Conservation (phyloP, 2,797 vertebrate genomes). For the Enteromius argenteus region DNA sequence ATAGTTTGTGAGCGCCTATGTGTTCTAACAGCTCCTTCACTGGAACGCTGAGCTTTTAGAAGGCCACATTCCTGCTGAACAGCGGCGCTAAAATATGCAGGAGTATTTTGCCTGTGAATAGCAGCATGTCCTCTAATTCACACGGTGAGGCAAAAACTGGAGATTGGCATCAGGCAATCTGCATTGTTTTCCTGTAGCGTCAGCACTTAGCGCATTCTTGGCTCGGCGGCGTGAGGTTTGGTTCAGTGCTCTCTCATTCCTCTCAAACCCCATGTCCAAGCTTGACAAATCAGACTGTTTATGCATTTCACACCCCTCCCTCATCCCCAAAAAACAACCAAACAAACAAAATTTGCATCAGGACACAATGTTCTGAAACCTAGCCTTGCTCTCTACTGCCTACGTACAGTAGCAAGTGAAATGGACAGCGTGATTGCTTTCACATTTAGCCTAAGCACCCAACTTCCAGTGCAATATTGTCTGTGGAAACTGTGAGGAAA, state of each 20-base stretch:
- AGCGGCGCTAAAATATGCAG: conserved; percentile 50
- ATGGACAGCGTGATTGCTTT: neutral
- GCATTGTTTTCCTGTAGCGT: conserved; percentile 61
- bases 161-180: conserved; percentile 62
- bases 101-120: conserved; percentile 48
- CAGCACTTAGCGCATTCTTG: conserved; percentile 60
- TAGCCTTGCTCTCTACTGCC: neutral
- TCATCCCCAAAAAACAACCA: neutral
- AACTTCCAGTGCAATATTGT: neutral
- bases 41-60: conserved; percentile 29
- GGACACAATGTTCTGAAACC: neutral
- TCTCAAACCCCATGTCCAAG: conserved; percentile 30
- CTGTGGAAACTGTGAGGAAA: neutral
- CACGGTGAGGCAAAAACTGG: conserved; percentile 36
- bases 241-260: conserved; percentile 39
- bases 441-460: neutral
- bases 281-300: conserved; percentile 48
- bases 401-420: neutral
- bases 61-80: conserved; percentile 41
- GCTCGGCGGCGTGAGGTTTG: conserved; percentile 43
- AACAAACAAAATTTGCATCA: neutral
- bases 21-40: conserved; percentile 28
- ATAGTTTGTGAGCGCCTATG: neutral
- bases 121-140: conserved; percentile 52
- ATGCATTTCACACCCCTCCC: conserved; percentile 3